Evolutionary conservation across 1,140 invertebrate species (phyloP), one percentile per base, ranked within the genome.

Genomic region (Triops longicaudatus): DNA sequence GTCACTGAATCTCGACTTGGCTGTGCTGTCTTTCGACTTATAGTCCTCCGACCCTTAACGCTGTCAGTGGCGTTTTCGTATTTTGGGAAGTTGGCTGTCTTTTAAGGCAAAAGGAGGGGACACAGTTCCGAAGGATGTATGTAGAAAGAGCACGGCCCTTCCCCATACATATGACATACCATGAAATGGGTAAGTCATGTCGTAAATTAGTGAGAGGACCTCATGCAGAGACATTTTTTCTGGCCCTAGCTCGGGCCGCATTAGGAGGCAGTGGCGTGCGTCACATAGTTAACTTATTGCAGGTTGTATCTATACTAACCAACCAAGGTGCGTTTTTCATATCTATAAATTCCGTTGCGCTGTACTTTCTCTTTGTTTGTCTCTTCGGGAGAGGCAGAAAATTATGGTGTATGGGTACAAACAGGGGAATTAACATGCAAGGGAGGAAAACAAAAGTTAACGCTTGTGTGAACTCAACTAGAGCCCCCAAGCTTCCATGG

Each of bases 101-200:
- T 63, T 63, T 63, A 37, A 37, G 31, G 31, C 22, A n/a, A 17
- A 63, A 63, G 6, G 50, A 22, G 50, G 17, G 17, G 50, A 63
- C 50, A 63, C 6, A 7, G 31, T 37, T 7, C 31, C 10, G 5
- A 63, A 63, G 50, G 50, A 63, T 63, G 50, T 63, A 63, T 63
- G 14, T 63, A 63, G 50, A 63, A 63, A 63, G 2, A 63, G 10
- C 50, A 14, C 17, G 22, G 50, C 50, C 22, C 50, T 22, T n/a
- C 50, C 14, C 50, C 17, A 63, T 22, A 63, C 50, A 63, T 22
- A 63, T 63, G 50, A 63, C 50, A 63, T 17, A 63, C 50, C 50
- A 63, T 63, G 50, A 63, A 63, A 63, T 63, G 50, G 50, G 50
- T 22, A 63, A 63, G 50, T 63, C 50, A 63, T 63, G 50, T 63